Base-by-base conservation (phyloP, 2,888 invertebrate genomes). In the Calameuta idolon region DNA sequence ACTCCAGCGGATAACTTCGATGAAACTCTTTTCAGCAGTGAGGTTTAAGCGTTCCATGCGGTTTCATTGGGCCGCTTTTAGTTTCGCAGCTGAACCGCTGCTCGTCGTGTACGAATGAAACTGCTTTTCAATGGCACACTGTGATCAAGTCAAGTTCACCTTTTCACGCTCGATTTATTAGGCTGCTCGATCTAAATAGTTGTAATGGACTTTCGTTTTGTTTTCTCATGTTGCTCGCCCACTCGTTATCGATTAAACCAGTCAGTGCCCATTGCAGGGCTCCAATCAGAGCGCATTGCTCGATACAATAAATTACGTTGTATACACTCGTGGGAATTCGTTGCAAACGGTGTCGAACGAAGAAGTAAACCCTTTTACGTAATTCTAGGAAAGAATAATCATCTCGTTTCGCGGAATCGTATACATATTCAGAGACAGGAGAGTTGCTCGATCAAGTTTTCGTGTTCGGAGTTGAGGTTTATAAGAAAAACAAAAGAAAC, bases 111-210 rank as follows among this genome's bases (percentile, higher is more conserved):
- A 33, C 71, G 71, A 31, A 33, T 33, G 12, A 31, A 31, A 33
- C 71, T 23, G 71, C 31, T 33, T 33, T 71, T 33, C 71, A 71
- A 71, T 71, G 71, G 71, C 31, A 31, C 31, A 33, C 71, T 31
- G 31, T 12, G 12, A 11, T 31, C 31, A n/a, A 71, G 55, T 55
- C 55, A 55, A 71, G 71, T 71, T 71, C 71, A 71, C 71, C 71
- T 31, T 31, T 71, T 71, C 71, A 31, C 71, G 31, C 71, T 31
- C 71, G 71, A 71, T 71, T 71, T 71, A 71, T 71, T 33, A 33
- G 31, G 31, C 33, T 33, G 71, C 31, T 55, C 55, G 55, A 55
- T 55, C 55, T 55, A 55, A 55, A 55, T 55, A 55, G 55, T 55
- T 55, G 9, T 55, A 55, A 55, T 55, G 71, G 71, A 33, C 30